Evolutionary conservation across 2,888 invertebrate genomes (phyloP), one percentile per base, ranked within the genome.

Genomic region (Phyllotreta cruciferae): DNA sequence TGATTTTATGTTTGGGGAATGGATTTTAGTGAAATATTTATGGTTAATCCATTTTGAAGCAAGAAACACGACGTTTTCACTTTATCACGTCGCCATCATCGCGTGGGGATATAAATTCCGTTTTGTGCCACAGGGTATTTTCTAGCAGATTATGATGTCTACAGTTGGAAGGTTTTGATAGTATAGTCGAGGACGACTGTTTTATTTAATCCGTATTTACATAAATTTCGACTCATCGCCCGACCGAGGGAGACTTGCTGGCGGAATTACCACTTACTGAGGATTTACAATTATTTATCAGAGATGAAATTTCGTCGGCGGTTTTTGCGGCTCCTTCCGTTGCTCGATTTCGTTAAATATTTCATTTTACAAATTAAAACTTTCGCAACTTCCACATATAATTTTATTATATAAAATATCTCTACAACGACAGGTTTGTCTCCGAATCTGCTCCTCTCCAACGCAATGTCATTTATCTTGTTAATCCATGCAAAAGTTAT

Each of bases 401-500:
- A 24, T 24, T 24, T 24, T 24, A 24, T 24, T 4, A 24, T 24
- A 24, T 24, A 24, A 24, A 24, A 24, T 24, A 24, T 24, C 24
- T 24, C 4, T 4, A 13, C 38, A 38, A 37, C 37, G 37, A 37
- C 52, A 9, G 41, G 10, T 41, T 38, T 57, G 56, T 62, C 44
- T 37, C 56, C 35, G 38, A 56, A 53, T 52, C 62, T 57, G 56
- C 53, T 44, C 13, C 13, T 10, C 60, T 47, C 38, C 41, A 42
- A 77, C 75, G 77, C 80, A 77, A 73, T 74, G 74, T 80, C 80
- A 80, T 80, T 80, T 79, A 80, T 80, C 80, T 80, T 79, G 77
- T 75, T 78, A 79, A 80, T 79, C 79, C 80, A 80, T 79, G 80
- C 80, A 79, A 80, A 79, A 80, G 78, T 80, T 80, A 80, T 80